Conservation (phyloP, 2,113 vertebrate species). For the Mesocricetus auratus region DNA sequence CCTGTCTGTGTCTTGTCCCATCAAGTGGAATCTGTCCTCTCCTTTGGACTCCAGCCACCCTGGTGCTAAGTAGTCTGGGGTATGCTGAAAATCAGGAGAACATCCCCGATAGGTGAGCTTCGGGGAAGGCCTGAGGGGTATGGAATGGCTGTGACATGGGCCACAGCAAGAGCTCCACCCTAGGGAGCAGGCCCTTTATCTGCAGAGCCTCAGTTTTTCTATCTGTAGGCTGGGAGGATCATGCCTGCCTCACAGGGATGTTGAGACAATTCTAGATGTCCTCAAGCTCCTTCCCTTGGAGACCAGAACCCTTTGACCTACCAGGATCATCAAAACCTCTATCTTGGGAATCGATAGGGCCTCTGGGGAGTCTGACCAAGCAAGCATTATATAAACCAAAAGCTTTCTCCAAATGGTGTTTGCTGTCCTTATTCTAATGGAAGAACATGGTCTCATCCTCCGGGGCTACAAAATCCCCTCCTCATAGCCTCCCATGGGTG, state of each 20-base stretch:
- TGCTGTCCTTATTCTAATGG: background rate
- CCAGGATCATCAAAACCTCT: background rate
- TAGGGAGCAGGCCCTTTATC: rapidly evolving
- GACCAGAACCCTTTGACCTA: background rate
- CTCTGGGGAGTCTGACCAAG: background rate
- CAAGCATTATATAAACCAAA: background rate
- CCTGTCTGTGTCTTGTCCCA: background rate
- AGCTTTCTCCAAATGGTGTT: rapidly evolving
- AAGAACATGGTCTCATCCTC: rapidly evolving
- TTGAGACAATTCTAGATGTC: background rate
- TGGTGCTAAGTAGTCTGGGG: background rate
- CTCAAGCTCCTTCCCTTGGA: background rate
- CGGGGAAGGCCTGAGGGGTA: background rate
- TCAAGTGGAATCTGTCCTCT: background rate
- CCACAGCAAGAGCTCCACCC: background rate
- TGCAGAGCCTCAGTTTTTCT: background rate
- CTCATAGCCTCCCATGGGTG: rapidly evolving
- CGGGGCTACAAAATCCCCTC: rapidly evolving
- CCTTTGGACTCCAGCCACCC: background rate
- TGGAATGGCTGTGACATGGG: rapidly evolving
- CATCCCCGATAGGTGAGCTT: rapidly evolving
- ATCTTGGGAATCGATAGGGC: background rate
- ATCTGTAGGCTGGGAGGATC: background rate
- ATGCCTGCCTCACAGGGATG: rapidly evolving
- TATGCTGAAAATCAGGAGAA: background rate